Percentiles rank a stretch among this genome's conserved stretches.
phyloP scores from a whole-genome alignment of 2,888 invertebrate species.

The Petrolisthes manimaculis region DNA sequence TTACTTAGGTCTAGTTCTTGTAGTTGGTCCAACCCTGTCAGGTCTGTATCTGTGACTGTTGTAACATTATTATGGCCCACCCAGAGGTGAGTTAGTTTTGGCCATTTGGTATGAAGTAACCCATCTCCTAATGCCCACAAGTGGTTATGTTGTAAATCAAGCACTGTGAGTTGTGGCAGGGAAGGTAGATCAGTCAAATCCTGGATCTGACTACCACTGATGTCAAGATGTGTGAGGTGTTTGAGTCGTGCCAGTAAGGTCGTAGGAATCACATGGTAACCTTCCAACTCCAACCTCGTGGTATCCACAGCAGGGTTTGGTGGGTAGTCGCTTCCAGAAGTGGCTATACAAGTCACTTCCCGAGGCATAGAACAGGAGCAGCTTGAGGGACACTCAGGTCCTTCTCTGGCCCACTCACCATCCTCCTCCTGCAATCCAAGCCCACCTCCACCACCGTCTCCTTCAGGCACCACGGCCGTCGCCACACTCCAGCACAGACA shows the following conservation, averaged over 20 bases:
- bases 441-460: constrained; percentile 33
- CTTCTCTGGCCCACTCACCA: constrained; percentile 8
- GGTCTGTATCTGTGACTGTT: constrained; percentile 30
- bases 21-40: constrained; percentile 32
- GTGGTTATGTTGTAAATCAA: constrained; percentile 43
- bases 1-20: constrained; percentile 27
- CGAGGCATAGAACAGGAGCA: constrained; percentile 33
- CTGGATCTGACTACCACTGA: constrained; percentile 44
- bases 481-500: constrained; percentile 37
- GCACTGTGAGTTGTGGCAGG: constrained; percentile 43
- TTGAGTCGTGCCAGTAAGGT: constrained; percentile 45
- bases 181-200: constrained; percentile 35
- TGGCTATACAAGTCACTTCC: constrained; percentile 29
- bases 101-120: constrained; percentile 1
- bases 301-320: constrained; percentile 49
- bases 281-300: constrained; percentile 38
- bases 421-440: constrained; percentile 6
- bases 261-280: constrained; percentile 29
- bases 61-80: constrained; percentile 50
- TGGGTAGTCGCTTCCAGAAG: constrained; percentile 23
- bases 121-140: constrained; percentile 32
- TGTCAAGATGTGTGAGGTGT: constrained; percentile 47
- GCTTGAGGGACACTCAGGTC: constrained; percentile 30
- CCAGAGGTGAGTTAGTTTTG: constrained; percentile 48
- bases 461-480: constrained; percentile 48